Evolutionary conservation across 2,888 invertebrate species (phyloP).

Genomic region (Priocnemis perturbator): DNA sequence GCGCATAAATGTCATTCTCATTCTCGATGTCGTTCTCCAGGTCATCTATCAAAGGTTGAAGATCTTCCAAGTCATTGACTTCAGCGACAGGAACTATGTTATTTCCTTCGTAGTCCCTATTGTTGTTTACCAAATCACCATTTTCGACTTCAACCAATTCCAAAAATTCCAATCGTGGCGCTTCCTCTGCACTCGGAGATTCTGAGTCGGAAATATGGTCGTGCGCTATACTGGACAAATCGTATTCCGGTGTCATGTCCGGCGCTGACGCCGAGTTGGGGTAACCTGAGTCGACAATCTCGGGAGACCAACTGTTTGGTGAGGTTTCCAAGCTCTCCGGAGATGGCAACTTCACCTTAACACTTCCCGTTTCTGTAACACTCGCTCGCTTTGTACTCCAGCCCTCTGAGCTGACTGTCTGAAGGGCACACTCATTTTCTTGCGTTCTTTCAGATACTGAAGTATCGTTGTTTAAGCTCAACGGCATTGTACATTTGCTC

Average conservation of each 20-base stretch:
- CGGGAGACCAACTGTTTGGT: conserved; percentile 65
- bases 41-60: conserved; percentile 63
- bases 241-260: conserved; percentile 66
- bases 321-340: conserved; percentile 57
- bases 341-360: conserved; percentile 43
- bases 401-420: conserved; percentile 5
- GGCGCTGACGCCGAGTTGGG: conserved; percentile 67
- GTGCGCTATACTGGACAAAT: conserved; percentile 64
- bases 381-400: conserved; percentile 17
- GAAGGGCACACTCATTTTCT: neutral
- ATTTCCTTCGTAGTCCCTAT: conserved; percentile 77
- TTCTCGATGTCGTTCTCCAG: conserved; percentile 67
- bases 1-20: conserved; percentile 67
- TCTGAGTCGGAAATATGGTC: conserved; percentile 58
- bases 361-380: conserved; percentile 25
- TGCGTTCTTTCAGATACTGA: too few species aligned
- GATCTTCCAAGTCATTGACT: conserved; percentile 57
- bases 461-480: too few species aligned
- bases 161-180: conserved; percentile 48
- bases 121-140: conserved; percentile 77
- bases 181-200: conserved; percentile 60
- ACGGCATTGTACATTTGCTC: neutral
- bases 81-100: conserved; percentile 70
- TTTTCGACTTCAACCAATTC: conserved; percentile 72
- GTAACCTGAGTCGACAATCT: conserved; percentile 70